Evolutionary conservation across 2,888 invertebrate genomes (phyloP), one percentile per base, ranked within the genome.

Genomic region (Ormyrus labotus): DNA sequence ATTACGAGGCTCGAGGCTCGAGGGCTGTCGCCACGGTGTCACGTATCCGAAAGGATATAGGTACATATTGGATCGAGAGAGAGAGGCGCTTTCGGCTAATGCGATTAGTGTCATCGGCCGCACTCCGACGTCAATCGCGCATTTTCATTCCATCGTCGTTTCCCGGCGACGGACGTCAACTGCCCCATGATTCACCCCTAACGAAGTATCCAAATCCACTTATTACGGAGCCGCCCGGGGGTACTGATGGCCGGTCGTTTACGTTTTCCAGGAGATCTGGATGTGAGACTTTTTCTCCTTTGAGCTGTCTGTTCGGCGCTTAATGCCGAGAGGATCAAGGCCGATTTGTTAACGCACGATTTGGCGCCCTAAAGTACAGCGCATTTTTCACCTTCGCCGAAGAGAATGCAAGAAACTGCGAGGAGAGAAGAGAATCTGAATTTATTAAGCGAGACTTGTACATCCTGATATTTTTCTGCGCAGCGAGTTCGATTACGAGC

Each of bases 31-130:
- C 47, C 57, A 74, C 57, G 77, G 63, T 77, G 70, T 80, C 76
- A 67, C 47, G 76, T 2, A 51, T 67, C 5, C 45, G 64, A 79
- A 69, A 55, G 60, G 80, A 50, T 60, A 60, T 6, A 48, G 9
- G 19, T 47, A 58, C 9, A 5, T 34, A 34, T 34, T 34, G 34
- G 34, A 34, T 34, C 34, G 64, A 5, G 64, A 58, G 19, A 70
- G 51, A 60, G 61, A 61, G 34, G 68, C 70, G 58, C 55, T 64
- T 55, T 64, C 53, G 61, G 60, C 65, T 73, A 80, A 83, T 83
- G 72, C 79, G 82, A 83, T 84, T 83, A 83, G 80, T 72, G 82
- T 82, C 73, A 80, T 71, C 80, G 65, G 61, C 68, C 3, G 4
- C 34, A 34, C 34, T 81, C 75, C 50, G 65, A 72, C 45, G 78